Base-by-base conservation (phyloP, 2,888 invertebrate species). In the Sylvicola cinctus region DNA sequence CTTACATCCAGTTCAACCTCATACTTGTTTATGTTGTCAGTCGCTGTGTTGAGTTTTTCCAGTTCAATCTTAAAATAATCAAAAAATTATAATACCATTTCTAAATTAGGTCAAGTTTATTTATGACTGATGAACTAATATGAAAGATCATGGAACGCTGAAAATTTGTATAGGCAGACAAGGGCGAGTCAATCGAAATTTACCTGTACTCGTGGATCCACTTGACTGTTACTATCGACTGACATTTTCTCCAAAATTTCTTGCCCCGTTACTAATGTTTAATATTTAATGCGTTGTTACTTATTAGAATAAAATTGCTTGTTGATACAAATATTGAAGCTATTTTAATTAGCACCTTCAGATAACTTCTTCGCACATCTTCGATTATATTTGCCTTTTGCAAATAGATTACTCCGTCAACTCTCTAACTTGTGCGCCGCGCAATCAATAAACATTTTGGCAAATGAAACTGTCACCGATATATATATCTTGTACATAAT, bases 11-110 rank as follows among this genome's bases (percentile, higher is more conserved):
- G 62, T 55, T 87, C 85, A 42, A 85, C 76, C 62, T 90, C 90
- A 41, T 85, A 66, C 46, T 76, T 74, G 59, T 90, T 90, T 48
- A 90, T 90, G 56, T 85, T 84, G 63, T 90, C 85, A 35, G 90
- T 88, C 16, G 87, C 79, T 46, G 78, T 77, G 55, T 90, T 90
- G 39, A 90, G 63, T 49, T 80, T 73, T 53, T 90, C 90, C 51
- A 90, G 62, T 60, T 90, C 88, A 49, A 83, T 70, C 76, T 77
- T 54, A 31, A 52, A 37, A 31, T 30, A 31, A 39, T 16, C 25
- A 27, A 16, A n/a, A 23, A 29, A 14, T 25, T 30, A 3, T 8
- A 2, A 16, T 7, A 28, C 14, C 6, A 28, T 13, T 25, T 8
- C 8, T 25, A 8, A 28, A 28, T 13, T 28, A 13, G 28, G 28